A percentile compares a stretch with the other conserved stretches of the same genome.
These are phyloP conservation scores for Ophion obscuratus DNA, from an alignment of 2,888 invertebrate species.

Conservation along the genomic window DNA sequence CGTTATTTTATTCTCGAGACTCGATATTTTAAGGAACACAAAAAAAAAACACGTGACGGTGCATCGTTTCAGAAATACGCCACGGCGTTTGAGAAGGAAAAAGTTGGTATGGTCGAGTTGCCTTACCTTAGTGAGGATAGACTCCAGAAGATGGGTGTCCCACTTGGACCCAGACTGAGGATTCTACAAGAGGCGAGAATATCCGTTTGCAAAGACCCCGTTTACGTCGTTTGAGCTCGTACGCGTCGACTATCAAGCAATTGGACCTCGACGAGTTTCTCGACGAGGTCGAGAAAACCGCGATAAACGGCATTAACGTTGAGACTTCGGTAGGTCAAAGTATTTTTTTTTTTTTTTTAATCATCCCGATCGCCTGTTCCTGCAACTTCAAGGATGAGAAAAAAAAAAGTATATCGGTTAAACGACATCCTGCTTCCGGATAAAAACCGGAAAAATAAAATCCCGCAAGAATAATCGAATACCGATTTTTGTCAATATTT, in stretches of 20 bases:
- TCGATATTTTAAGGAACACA: background rate
- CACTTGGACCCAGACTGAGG: constrained; percentile 93
- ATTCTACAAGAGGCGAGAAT: constrained; percentile 94
- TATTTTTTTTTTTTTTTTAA: background rate
- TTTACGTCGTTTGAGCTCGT: constrained; percentile 83
- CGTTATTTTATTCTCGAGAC: too few species aligned
- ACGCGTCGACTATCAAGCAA: background rate
- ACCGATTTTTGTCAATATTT: background rate
- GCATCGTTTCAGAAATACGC: constrained; percentile 91
- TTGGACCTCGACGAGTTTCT: constrained; percentile 1
- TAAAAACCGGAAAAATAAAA: background rate
- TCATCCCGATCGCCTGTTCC: background rate
- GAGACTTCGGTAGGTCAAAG: background rate
- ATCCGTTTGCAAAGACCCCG: constrained; percentile 87
- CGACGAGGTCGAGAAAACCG: background rate
- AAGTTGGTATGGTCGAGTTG: constrained; percentile 94
- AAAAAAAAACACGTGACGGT: background rate
- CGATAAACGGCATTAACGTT: background rate
- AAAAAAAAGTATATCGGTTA: background rate
- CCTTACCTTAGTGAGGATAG: constrained; percentile 96
- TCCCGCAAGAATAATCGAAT: background rate
- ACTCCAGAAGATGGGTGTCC: constrained; percentile 94
- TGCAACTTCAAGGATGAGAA: background rate
- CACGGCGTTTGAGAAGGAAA: constrained; percentile 92
- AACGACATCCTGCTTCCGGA: background rate